Percentiles rank a stretch among this genome's conserved stretches.
Conservation (phyloP, 2,113 vertebrate species). For the Pampusana beccarii region DNA sequence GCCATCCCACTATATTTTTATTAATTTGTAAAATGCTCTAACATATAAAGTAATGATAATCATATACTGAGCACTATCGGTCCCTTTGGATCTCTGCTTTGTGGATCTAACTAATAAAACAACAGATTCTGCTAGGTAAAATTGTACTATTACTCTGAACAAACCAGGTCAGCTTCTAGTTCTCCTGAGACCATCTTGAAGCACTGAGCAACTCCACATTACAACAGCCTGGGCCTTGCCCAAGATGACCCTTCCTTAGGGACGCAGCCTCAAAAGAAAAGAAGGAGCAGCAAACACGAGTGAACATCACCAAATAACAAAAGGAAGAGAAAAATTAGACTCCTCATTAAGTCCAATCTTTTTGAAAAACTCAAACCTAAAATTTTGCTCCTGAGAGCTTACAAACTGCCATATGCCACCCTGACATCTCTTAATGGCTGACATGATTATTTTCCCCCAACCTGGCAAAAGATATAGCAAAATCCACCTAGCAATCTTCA, state of each 20-base stretch:
- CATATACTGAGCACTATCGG: background rate
- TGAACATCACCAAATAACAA: background rate
- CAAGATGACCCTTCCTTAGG: background rate
- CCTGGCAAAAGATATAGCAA: background rate
- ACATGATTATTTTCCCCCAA: accelerated
- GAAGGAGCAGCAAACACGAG: background rate
- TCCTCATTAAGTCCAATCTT: background rate
- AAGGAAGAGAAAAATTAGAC: background rate
- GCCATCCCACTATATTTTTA: background rate
- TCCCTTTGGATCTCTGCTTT: background rate
- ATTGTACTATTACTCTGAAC: background rate
- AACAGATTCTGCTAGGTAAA: background rate
- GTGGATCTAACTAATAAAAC: background rate
- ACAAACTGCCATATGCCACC: background rate
- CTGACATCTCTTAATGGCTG: background rate
- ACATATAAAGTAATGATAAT: background rate
- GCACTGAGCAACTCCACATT: background rate
- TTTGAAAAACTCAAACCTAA: background rate
- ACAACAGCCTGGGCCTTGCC: background rate
- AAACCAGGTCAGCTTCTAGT: background rate
- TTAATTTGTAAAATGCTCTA: background rate
- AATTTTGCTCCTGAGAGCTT: background rate
- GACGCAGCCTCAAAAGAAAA: background rate
- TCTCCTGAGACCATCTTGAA: background rate
- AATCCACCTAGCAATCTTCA: background rate